A percentile compares a stretch with the other conserved stretches of the same genome.
Evolutionary conservation across 2,888 invertebrate genomes (phyloP).

Genomic region (Meta bourneti): DNA sequence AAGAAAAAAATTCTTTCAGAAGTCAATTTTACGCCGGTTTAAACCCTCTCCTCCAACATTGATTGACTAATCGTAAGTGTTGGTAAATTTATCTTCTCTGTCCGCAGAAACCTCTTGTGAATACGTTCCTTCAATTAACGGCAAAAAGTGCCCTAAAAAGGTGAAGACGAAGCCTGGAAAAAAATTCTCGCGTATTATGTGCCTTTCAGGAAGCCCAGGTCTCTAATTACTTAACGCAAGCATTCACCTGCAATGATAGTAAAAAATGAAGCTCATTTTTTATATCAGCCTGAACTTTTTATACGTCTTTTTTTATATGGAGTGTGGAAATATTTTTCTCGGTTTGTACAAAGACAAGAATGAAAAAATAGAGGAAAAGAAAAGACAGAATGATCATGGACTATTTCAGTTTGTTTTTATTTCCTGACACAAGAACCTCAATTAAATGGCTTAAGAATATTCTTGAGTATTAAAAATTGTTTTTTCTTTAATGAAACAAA

Average conservation of each 20-base stretch:
- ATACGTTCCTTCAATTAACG: conserved; percentile 27
- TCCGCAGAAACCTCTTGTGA: conserved; percentile 33
- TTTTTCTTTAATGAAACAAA: not conserved
- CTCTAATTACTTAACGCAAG: conserved; percentile 33
- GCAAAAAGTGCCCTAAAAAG: conserved; percentile 3
- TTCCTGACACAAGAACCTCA: not conserved
- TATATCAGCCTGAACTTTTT: not conserved
- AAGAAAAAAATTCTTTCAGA: conserved; percentile 4
- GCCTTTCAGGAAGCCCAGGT: conserved; percentile 32
- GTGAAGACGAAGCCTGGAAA: not conserved
- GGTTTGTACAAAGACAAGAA: not conserved
- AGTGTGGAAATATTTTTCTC: not conserved
- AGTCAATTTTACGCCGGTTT: conserved; percentile 38
- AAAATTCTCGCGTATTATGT: conserved; percentile 35
- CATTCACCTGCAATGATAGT: conserved; percentile 23
- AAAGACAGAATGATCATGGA: not conserved
- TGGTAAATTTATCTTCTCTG: conserved; percentile 34
- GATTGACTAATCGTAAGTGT: conserved; percentile 8
- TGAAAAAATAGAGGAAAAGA: not conserved
- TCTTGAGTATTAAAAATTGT: not conserved
- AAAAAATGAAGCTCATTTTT: not conserved
- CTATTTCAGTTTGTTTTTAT: not conserved
- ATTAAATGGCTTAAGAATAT: not conserved
- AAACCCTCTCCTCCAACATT: conserved; percentile 8
- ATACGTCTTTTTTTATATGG: not conserved